Percentiles rank a stretch among this genome's conserved stretches.
Conservation (phyloP, 2,113 vertebrate genomes). For the Rattus norvegicus region GRCr8 NC_086028.1:34541501-34542000, state of each 20-base stretch:
- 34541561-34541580: not conserved
- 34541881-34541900: not conserved
- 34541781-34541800: not conserved
- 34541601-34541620: not conserved
- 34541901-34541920: not conserved
- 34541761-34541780: not conserved
- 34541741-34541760: not conserved
- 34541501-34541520: not conserved
- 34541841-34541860: not conserved
- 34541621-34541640: conserved; percentile 16
- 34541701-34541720: not conserved
- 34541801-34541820: not conserved
- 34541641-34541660: not conserved
- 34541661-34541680: not conserved
- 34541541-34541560: not conserved
- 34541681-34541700: conserved; percentile 11
- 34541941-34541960: not conserved
- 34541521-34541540: not conserved
- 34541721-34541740: not conserved
- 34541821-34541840: no score
- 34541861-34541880: not conserved
- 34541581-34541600: not conserved
- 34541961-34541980: not conserved
- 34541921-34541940: no score
- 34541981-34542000: not conserved